Evolutionary conservation across 2,888 invertebrate species (phyloP), one percentile per base, ranked within the genome.

Genomic region (Girardia tigrina): DNA sequence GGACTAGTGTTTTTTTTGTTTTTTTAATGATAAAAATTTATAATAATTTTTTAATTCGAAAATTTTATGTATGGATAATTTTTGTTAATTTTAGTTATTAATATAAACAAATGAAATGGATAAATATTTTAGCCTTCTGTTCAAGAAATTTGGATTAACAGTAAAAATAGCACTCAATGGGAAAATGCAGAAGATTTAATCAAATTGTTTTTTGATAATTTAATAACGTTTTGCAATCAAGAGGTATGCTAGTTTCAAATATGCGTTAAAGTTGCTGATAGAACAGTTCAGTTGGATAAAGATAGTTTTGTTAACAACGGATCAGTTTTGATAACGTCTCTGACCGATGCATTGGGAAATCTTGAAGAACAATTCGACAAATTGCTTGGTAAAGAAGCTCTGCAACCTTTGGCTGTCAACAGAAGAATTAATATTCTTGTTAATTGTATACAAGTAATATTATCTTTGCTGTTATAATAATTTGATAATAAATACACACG

Each of bases 161-260:
- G 20, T 4, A 56, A 56, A 56, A n/a, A 6, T 6, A 56, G 23
- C 4, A 56, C n/a, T 56, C 56, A 56, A 56, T 56, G 8, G 56
- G 56, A 56, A 56, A 56, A 56, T 6, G 4, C 56, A 8, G 8
- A 4, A 56, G 56, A 56, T 56, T 2, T 56, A 6, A 6, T 56
- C 6, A 56, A 56, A 56, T 56, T 56, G 23, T 56, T 56, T 56
- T 56, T 20, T 56, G 56, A 56, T 56, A 23, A 56, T 56, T 56
- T 56, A n/a, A 56, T 56, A 56, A 56, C n/a, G n/a, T 56, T 56
- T 56, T 56, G 56, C n/a, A 56, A n/a, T 56, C 8, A 8, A n/a
- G 56, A 56, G 23, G 56, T 56, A n/a, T 12, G 16, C 16, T 12
- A 36, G 8, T 36, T 36, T 12, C 16, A 36, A 36, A 36, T 56